These are phyloP conservation scores for Phyllotis vaccarum DNA, from an alignment of 2,797 vertebrate species.

Conservation along the genomic window DNA sequence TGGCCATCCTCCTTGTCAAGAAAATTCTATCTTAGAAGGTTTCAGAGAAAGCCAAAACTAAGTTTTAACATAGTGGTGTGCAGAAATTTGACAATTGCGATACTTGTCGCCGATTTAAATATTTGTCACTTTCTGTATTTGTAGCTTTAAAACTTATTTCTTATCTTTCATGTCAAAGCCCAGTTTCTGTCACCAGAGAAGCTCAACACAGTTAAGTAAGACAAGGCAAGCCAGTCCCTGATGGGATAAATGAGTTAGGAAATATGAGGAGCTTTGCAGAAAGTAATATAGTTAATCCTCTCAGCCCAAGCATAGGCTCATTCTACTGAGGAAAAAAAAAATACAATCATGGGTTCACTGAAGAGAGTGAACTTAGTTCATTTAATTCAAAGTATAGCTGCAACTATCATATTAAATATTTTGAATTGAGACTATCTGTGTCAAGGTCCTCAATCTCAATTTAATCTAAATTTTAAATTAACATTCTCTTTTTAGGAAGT, in stretches of 20 bases:
- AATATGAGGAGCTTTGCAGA: slow-evolving; percentile 47
- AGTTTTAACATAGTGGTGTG: neutral
- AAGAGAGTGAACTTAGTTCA: slow-evolving; percentile 22
- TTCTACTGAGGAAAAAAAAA: slow-evolving; percentile 23
- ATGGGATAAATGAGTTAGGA: slow-evolving; percentile 41
- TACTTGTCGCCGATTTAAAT: slow-evolving; percentile 42
- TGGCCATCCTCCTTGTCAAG: neutral
- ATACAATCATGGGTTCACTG: neutral
- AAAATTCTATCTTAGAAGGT: slow-evolving; percentile 43
- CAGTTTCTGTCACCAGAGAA: neutral
- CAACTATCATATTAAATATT: neutral
- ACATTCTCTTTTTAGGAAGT: slow-evolving; percentile 24
- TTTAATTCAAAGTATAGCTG: slow-evolving; percentile 22
- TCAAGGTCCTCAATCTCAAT: neutral
- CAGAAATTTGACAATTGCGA: slow-evolving; percentile 62
- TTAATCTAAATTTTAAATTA: slow-evolving; percentile 46
- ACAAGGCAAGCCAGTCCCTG: slow-evolving; percentile 18
- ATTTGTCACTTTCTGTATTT: slow-evolving; percentile 4
- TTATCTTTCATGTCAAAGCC: slow-evolving; percentile 14
- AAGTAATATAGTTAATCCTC: slow-evolving; percentile 52
- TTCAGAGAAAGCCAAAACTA: slow-evolving; percentile 25
- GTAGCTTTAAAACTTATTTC: neutral
- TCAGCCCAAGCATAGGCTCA: slow-evolving; percentile 28
- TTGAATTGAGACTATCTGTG: slow-evolving; percentile 28
- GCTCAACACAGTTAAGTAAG: slow-evolving; percentile 9